Conservation (phyloP, 2,888 invertebrate species). For the Agriotes lineatus region DNA sequence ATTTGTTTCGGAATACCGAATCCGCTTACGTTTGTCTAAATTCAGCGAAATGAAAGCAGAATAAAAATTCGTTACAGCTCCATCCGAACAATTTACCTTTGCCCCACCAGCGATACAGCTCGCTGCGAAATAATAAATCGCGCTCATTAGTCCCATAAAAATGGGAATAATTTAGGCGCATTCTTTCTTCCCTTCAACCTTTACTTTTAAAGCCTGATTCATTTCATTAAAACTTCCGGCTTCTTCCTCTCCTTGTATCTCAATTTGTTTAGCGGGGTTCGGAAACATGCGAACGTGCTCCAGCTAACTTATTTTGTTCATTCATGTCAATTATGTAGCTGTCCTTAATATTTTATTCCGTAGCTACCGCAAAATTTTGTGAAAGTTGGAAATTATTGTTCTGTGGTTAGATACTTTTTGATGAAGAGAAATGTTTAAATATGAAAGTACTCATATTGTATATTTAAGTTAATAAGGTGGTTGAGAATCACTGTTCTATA, state of each 20-base stretch:
- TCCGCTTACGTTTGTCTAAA: conserved; percentile 2
- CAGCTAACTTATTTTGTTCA: too few relatives aligned
- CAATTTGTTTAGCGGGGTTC: too few relatives aligned
- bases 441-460: too few relatives aligned
- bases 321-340: too few relatives aligned
- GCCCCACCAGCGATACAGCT: not conserved
- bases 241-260: not conserved
- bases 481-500: too few relatives aligned
- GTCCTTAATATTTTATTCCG: too few relatives aligned
- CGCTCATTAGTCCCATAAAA: conserved; percentile 11
- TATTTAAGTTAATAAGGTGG: too few relatives aligned
- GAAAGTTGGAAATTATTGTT: too few relatives aligned
- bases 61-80: not conserved
- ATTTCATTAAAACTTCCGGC: not conserved
- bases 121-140: conserved; percentile 6
- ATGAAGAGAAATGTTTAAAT: too few relatives aligned
- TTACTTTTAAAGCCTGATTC: not conserved
- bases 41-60: conserved; percentile 5
- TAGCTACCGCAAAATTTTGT: too few relatives aligned
- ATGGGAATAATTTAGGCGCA: not conserved
- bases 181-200: not conserved
- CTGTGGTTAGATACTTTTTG: too few relatives aligned
- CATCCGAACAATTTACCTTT: conserved; percentile 11
- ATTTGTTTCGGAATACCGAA: not conserved
- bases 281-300: too few relatives aligned